Evolutionary conservation across 2,113 vertebrate genomes (phyloP).

Genomic region (Cromileptes altivelis): DNA sequence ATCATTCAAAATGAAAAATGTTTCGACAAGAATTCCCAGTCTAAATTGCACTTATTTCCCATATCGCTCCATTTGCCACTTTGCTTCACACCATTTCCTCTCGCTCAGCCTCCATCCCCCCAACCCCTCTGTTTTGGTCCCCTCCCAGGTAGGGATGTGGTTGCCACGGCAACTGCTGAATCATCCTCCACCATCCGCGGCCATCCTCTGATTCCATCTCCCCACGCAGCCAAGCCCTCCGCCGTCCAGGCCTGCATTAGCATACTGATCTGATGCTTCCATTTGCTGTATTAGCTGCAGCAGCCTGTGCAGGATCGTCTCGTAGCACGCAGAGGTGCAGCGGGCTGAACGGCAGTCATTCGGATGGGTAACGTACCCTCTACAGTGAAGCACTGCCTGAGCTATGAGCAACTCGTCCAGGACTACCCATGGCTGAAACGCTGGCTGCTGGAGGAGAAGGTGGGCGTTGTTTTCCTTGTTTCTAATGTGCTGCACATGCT

Average conservation of each 20-base stretch:
- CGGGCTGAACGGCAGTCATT: conserved; percentile 36
- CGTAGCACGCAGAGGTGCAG: conserved; percentile 28
- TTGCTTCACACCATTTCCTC: conserved; percentile 47
- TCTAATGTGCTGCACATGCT: conserved; percentile 70
- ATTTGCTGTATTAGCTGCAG: conserved; percentile 25
- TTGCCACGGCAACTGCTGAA: conserved; percentile 85
- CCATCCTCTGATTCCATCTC: conserved; percentile 46
- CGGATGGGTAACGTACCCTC: conserved; percentile 91
- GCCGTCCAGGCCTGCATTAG: conserved; percentile 37
- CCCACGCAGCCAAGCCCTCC: conserved; percentile 43
- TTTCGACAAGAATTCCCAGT: conserved; percentile 18
- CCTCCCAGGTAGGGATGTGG: conserved; percentile 70
- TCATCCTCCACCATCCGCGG: conserved; percentile 66
- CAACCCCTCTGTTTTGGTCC: conserved; percentile 37
- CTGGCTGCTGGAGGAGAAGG: conserved; percentile 82
- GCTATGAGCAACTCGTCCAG: conserved; percentile 89
- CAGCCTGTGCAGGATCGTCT: conserved; percentile 1
- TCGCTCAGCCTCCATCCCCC: conserved; percentile 5
- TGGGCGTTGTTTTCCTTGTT: conserved; percentile 71
- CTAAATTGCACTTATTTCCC: background rate
- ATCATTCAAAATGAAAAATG: conserved; percentile 18
- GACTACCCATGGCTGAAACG: conserved; percentile 89
- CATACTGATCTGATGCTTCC: conserved; percentile 21
- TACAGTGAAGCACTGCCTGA: conserved; percentile 92
- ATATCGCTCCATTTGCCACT: conserved; percentile 27